A percentile compares a stretch with the other conserved stretches of the same genome.
phyloP scores from a whole-genome alignment of 2,888 invertebrate genomes.

The Drosophila cognata region DNA sequence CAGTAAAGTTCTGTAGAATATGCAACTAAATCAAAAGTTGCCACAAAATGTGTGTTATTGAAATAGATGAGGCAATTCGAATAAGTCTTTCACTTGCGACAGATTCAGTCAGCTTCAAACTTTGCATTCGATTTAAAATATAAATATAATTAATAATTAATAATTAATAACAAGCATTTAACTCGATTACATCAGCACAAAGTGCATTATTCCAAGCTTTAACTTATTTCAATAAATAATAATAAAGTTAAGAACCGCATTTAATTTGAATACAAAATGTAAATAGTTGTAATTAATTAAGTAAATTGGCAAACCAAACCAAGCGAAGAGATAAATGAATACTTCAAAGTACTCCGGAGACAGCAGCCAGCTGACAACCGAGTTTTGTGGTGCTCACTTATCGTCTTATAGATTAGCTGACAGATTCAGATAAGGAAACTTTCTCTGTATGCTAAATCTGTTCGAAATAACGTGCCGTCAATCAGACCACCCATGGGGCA shows the following conservation, averaged over 20 bases:
- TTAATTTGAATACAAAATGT: not conserved
- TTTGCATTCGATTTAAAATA: too few species aligned
- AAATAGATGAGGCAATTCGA: not conserved
- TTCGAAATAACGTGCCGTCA: slow-evolving; percentile 33
- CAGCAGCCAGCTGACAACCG: slow-evolving; percentile 17
- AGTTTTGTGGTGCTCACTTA: slow-evolving; percentile 13
- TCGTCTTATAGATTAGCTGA: slow-evolving; percentile 50
- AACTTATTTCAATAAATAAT: not conserved
- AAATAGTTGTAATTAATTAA: not conserved
- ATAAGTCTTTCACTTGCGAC: too few species aligned
- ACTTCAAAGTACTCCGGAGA: slow-evolving; percentile 2
- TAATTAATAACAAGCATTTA: not conserved
- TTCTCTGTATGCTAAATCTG: slow-evolving; percentile 17
- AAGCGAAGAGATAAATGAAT: not conserved
- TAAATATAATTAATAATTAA: not conserved
- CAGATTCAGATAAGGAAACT: slow-evolving; percentile 44
- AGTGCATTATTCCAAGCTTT: not conserved
- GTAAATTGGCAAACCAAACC: not conserved
- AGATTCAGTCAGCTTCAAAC: too few species aligned
- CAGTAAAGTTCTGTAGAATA: not conserved
- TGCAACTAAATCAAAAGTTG: not conserved
- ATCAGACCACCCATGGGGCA: slow-evolving; percentile 65
- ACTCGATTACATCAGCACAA: not conserved
- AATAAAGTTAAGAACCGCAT: not conserved
- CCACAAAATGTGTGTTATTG: not conserved